phyloP scores from a whole-genome alignment of 2,797 vertebrate genomes.

The Enteromius anoplus region DNA sequence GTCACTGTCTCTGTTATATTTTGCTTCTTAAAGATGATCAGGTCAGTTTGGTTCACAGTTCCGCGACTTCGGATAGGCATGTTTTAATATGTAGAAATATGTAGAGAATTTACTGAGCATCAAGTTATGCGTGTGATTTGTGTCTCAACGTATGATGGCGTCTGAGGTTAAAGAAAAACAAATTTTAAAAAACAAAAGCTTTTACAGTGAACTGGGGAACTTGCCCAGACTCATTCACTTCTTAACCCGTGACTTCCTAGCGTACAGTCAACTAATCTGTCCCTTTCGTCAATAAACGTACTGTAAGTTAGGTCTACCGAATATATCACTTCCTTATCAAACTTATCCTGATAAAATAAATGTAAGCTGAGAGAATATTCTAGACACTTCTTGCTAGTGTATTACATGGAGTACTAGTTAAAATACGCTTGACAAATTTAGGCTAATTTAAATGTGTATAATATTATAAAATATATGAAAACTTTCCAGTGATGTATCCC shows the following conservation, averaged over 20 bases:
- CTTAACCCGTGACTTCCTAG: too few relatives aligned
- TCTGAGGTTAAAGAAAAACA: not conserved
- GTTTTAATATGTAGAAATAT: not conserved
- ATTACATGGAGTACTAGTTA: not conserved
- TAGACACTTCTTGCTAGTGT: too few relatives aligned
- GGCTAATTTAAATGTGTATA: too few relatives aligned
- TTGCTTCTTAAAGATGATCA: not conserved
- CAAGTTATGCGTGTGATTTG: not conserved
- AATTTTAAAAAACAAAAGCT: not conserved
- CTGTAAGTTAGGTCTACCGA: too few relatives aligned
- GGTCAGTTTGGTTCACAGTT: not conserved
- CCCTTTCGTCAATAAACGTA: not conserved
- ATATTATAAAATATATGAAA: too few relatives aligned
- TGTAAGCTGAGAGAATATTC: not conserved
- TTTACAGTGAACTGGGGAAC: not conserved
- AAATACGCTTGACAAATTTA: too few relatives aligned
- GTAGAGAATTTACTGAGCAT: not conserved
- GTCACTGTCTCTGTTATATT: not conserved
- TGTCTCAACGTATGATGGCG: not conserved
- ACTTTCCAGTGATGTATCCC: too few relatives aligned
- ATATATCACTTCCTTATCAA: not conserved
- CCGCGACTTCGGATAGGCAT: not conserved
- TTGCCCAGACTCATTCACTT: slow-evolving; percentile 8
- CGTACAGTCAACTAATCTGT: too few relatives aligned
- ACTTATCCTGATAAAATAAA: not conserved